phyloP scores from a whole-genome alignment of 2,797 vertebrate species.

The Onychomys leucogaster region DNA sequence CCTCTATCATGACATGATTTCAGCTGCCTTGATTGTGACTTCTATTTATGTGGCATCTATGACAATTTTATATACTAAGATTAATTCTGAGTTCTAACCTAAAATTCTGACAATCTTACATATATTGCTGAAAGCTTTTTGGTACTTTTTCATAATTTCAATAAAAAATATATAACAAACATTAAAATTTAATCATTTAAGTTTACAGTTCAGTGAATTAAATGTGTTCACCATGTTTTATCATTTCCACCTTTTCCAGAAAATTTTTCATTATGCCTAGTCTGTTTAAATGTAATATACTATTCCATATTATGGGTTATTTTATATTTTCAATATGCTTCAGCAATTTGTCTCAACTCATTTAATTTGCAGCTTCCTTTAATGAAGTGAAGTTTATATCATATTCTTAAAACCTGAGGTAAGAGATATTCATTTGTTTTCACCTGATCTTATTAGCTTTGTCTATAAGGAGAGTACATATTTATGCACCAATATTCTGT shows the following conservation, averaged over 20 bases:
- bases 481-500: neutral
- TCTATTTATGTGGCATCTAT: neutral
- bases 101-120: neutral
- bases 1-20: constrained; percentile 26
- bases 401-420: constrained; percentile 14
- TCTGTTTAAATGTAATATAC: constrained; percentile 24
- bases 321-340: constrained; percentile 51
- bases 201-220: constrained; percentile 4
- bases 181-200: constrained; percentile 28
- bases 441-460: constrained; percentile 2
- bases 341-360: neutral
- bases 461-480: neutral
- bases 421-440: constrained; percentile 55
- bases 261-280: neutral
- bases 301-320: neutral
- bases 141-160: neutral
- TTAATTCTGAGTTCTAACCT: constrained; percentile 37
- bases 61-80: neutral
- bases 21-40: neutral
- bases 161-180: neutral
- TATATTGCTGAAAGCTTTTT: constrained; percentile 13
- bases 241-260: neutral
- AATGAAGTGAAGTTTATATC: constrained; percentile 15
- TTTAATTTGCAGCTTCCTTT: constrained; percentile 38
- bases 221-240: neutral